Conservation (phyloP, 2,888 invertebrate genomes). For the Bruchidius siliquastri region DNA sequence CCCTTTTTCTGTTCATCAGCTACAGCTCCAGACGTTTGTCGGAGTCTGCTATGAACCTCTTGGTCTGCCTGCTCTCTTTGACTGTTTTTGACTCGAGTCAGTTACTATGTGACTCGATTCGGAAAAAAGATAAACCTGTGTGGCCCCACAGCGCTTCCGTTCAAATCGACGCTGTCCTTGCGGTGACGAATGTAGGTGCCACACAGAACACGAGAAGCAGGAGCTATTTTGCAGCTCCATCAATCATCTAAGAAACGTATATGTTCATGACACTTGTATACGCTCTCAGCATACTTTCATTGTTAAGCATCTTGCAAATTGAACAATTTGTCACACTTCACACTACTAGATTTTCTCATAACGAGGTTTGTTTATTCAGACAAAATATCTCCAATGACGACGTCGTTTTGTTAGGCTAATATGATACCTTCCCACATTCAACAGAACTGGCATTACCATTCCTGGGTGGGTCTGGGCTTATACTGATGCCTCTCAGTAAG, state of each 20-base stretch:
- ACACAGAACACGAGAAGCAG: background rate
- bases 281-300: background rate
- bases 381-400: background rate
- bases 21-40: too few relatives aligned
- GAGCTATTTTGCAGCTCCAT: background rate
- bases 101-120: too few relatives aligned
- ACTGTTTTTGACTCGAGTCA: too few relatives aligned
- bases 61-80: too few relatives aligned
- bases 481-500: background rate
- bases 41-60: too few relatives aligned
- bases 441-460: background rate
- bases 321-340: background rate
- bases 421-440: background rate
- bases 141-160: too few relatives aligned
- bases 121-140: too few relatives aligned
- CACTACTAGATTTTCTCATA: background rate
- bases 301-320: background rate
- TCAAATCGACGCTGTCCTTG: too few relatives aligned
- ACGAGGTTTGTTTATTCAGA: background rate
- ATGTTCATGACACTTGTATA: background rate
- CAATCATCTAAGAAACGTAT: background rate
- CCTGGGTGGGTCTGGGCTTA: background rate
- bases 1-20: too few relatives aligned
- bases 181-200: too few relatives aligned
- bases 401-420: background rate